A percentile compares a stretch with the other conserved stretches of the same genome.
Conservation (phyloP, 2,888 invertebrate species). For the Netelia melanura region DNA sequence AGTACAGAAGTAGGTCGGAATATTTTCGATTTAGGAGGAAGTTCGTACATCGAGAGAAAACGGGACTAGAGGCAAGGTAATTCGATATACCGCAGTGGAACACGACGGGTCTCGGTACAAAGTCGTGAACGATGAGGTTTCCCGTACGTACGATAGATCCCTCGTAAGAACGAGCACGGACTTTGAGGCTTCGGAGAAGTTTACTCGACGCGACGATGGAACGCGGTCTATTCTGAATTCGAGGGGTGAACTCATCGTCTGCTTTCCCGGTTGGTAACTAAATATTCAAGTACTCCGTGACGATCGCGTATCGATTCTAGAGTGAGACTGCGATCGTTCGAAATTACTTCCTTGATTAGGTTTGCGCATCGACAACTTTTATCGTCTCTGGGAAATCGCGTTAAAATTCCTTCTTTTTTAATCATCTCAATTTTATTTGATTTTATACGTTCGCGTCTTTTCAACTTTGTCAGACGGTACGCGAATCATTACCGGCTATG, state of each 20-base stretch:
- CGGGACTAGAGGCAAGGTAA: conserved; percentile 70
- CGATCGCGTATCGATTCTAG: not conserved
- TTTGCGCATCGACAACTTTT: too few relatives aligned
- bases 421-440: not conserved
- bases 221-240: conserved; percentile 78
- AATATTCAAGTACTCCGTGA: not conserved
- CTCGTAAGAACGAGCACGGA: conserved; percentile 78
- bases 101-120: conserved; percentile 78
- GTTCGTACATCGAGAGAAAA: conserved; percentile 59
- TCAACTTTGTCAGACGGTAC: conserved; percentile 77
- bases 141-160: conserved; percentile 79
- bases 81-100: conserved; percentile 76
- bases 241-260: conserved; percentile 77
- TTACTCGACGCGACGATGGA: conserved; percentile 79
- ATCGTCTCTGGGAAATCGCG: too few relatives aligned
- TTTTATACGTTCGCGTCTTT: not conserved
- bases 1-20: conserved; percentile 24
- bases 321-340: too few relatives aligned
- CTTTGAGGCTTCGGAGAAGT: conserved; percentile 79
- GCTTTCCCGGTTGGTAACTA: conserved; percentile 77
- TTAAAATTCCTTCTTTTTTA: not conserved
- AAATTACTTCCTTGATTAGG: too few relatives aligned
- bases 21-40: conserved; percentile 53
- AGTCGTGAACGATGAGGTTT: conserved; percentile 76
- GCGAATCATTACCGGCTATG: conserved; percentile 76